Conservation (phyloP, 2,797 vertebrate species). For the Enteromius unitaeniatus region DNA sequence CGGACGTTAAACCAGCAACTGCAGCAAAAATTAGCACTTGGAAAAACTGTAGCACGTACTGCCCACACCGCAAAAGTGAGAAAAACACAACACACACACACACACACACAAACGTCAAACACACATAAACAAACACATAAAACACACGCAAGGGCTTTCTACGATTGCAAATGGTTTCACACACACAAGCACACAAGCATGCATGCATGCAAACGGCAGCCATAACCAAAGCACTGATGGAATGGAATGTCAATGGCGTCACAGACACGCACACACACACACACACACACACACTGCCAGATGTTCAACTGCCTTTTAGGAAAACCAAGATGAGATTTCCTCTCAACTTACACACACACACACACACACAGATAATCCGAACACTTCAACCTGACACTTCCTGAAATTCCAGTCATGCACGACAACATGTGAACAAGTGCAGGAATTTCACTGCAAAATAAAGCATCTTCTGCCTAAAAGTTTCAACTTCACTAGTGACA, state of each 20-base stretch:
- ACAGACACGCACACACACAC: constrained; percentile 50
- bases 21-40: constrained; percentile 67
- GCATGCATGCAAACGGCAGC: constrained; percentile 33
- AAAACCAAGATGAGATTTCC: constrained; percentile 56
- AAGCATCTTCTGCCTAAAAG: not conserved
- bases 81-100: constrained; percentile 17
- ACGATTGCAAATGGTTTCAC: constrained; percentile 22
- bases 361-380: constrained; percentile 10
- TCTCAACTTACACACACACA: constrained; percentile 33
- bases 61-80: constrained; percentile 36
- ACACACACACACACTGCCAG: constrained; percentile 66
- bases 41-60: constrained; percentile 46
- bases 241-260: constrained; percentile 44
- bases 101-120: constrained; percentile 4
- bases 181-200: constrained; percentile 1
- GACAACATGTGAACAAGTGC: constrained; percentile 3
- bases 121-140: constrained; percentile 31
- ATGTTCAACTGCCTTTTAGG: constrained; percentile 77
- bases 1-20: constrained; percentile 74
- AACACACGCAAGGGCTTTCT: constrained; percentile 13
- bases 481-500: too few relatives aligned
- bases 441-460: not conserved
- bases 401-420: constrained; percentile 19
- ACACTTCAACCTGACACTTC: constrained; percentile 43
- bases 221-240: constrained; percentile 28